Conservation (phyloP, 53 echinoderm and acorn worm species). For the Glandiceps talaboti region DNA sequence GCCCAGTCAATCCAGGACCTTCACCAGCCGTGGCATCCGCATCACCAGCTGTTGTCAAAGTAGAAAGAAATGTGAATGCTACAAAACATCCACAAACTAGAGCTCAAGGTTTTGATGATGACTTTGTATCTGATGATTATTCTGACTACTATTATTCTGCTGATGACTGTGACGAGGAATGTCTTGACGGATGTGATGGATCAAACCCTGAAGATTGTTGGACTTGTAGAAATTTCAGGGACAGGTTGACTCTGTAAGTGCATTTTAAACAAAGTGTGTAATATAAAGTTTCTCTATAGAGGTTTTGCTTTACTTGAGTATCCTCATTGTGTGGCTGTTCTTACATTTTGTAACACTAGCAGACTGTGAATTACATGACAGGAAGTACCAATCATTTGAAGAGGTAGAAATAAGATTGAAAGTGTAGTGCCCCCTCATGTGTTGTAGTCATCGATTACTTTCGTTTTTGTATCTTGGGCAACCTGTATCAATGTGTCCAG, state of each 20-base stretch:
- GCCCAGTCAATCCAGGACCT: background rate
- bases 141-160: constrained; percentile 1
- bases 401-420: too few species aligned
- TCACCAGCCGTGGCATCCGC: background rate
- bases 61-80: background rate
- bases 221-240: constrained; percentile 57
- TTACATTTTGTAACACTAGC: too few species aligned
- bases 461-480: too few species aligned
- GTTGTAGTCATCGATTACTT: too few species aligned
- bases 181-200: constrained; percentile 52
- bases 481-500: background rate
- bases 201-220: constrained; percentile 41
- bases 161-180: constrained; percentile 45
- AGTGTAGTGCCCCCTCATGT: too few species aligned
- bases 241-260: constrained; percentile 51
- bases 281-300: too few species aligned
- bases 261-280: too few species aligned
- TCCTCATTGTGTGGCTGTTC: too few species aligned
- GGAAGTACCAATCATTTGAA: too few species aligned
- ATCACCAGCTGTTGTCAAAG: background rate
- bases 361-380: too few species aligned
- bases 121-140: constrained; percentile 6
- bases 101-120: background rate
- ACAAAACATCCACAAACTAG: background rate
- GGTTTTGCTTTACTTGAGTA: too few species aligned